These are phyloP conservation scores for Cyclophora punctaria DNA, from an alignment of 2,888 invertebrate genomes.

Conservation along the genomic window DNA sequence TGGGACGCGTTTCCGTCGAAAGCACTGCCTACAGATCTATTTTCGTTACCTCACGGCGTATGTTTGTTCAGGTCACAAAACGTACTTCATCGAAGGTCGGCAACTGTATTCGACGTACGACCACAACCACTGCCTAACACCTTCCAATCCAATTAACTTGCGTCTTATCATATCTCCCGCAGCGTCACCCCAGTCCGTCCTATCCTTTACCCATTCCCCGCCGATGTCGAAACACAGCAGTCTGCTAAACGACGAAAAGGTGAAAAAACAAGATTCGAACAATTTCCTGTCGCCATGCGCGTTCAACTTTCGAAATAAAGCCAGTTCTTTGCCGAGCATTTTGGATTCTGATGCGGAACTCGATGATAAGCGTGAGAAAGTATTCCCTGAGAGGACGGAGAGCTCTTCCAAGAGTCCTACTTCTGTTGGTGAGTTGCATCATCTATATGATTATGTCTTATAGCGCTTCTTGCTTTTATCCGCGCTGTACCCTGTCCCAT, in stretches of 20 bases:
- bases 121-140: slow-evolving; percentile 53
- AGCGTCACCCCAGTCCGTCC: slow-evolving; percentile 58
- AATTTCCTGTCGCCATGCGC: slow-evolving; percentile 76
- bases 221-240: slow-evolving; percentile 40
- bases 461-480: no score
- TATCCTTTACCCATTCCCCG: slow-evolving; percentile 51
- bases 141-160: slow-evolving; percentile 64
- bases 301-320: slow-evolving; percentile 75
- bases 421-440: slow-evolving; percentile 70
- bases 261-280: slow-evolving; percentile 43
- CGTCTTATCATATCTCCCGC: slow-evolving; percentile 79
- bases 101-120: slow-evolving; percentile 73
- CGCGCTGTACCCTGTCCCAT: no score
- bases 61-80: slow-evolving; percentile 80
- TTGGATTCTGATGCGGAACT: slow-evolving; percentile 84
- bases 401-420: slow-evolving; percentile 79
- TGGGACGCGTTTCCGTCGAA: no score
- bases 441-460: no score
- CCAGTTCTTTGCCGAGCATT: slow-evolving; percentile 88
- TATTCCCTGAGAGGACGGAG: slow-evolving; percentile 57
- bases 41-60: slow-evolving; percentile 2
- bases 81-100: slow-evolving; percentile 88
- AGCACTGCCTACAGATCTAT: no score
- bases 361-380: slow-evolving; percentile 69
- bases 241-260: slow-evolving; percentile 29